Conservation (phyloP, 2,797 vertebrate genomes). For the Pogoniulus pusillus region DNA sequence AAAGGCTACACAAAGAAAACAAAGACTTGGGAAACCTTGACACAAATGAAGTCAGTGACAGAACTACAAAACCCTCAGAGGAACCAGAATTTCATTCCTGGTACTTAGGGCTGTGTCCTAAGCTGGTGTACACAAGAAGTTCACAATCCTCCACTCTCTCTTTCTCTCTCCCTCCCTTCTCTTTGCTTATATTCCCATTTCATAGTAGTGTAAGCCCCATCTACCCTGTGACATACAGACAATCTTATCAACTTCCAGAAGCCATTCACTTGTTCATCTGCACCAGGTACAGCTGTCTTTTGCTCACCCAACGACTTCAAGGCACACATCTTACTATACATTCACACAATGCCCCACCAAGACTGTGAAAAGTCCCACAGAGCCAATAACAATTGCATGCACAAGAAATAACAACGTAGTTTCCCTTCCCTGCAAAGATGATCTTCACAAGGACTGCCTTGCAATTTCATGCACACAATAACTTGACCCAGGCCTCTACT, state of each 20-base stretch:
- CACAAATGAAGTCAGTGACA: not conserved
- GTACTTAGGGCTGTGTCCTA: not conserved
- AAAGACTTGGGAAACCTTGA: not conserved
- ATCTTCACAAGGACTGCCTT: not conserved
- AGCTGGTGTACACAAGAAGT: fast-evolving
- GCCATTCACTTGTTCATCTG: not conserved
- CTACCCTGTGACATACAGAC: too few relatives aligned
- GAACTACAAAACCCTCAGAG: not conserved
- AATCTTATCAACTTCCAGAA: not conserved
- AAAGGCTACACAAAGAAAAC: not conserved
- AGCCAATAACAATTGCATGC: not conserved
- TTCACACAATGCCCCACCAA: fast-evolving
- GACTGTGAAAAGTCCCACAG: fast-evolving
- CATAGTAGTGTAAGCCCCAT: not conserved
- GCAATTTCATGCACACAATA: not conserved
- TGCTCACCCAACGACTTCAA: not conserved
- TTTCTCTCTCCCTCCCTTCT: not conserved
- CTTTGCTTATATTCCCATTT: not conserved
- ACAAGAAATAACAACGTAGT: not conserved
- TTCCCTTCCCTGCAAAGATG: not conserved
- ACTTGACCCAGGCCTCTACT: not conserved
- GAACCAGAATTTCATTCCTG: not conserved
- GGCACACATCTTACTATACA: not conserved
- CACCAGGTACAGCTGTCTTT: not conserved
- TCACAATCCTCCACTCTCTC: not conserved